Base-by-base conservation (phyloP, 2,113 vertebrate genomes). In the Hassar affinis region DNA sequence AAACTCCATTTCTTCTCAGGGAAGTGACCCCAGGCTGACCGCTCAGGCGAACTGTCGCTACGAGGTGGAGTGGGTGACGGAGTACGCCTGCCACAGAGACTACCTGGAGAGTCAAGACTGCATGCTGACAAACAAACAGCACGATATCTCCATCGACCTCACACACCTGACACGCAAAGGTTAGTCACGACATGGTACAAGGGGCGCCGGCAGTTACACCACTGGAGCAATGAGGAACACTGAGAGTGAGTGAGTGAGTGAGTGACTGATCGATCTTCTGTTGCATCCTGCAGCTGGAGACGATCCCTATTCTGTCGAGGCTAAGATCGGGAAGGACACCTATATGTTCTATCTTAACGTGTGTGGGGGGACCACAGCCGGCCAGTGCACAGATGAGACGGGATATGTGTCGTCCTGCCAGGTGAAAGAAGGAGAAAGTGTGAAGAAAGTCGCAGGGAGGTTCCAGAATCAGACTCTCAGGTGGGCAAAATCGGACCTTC, bases 61-160 rank as follows among this genome's bases (percentile, higher is more conserved):
- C 54, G 97, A 99, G 91, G 85, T 99, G 25, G 95, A 96, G 86
- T 99, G 98, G 98, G 90, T 96, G 87, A 99, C 98, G 0, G 97
- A 99, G 66, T 98, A 97, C 9, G 98, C 97, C 18, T 99, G 98
- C 88, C 96, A 97, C 91, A 92, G 96, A 69, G 97, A 98, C 86
- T 99, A 98, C 78, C 88, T 99, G 90, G 96, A 98, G 89, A 99
- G 97, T 30, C 72, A 86, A 5, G 87, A 0, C 86, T 99, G 98
- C 88, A 87, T 71, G 57, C 91, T 99, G 83, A 97, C 90, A 90
- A 95, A 88, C 25, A 71, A 91, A 2, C 96, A 97, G 87, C 96
- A 98, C 0, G 95, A 97, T 83, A 90, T 98, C 88, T 89, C 95
- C 69, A 91, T 99, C 4, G 95, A 99, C 91, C 95, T 99, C 7